phyloP scores from a whole-genome alignment of 2,888 invertebrate genomes.

The Malthinus flaveolus region DNA sequence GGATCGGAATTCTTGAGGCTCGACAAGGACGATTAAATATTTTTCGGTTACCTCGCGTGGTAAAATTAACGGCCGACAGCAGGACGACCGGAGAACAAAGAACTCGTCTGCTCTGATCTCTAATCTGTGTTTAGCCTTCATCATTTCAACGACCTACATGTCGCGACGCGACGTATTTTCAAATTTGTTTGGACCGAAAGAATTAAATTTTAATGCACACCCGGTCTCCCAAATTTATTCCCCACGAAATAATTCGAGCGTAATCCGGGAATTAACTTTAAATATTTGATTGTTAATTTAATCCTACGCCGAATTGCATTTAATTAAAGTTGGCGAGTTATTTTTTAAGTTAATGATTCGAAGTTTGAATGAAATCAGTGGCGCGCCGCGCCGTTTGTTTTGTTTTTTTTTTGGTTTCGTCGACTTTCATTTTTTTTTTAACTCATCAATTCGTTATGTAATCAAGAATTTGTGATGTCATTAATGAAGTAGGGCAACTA shows the following conservation, averaged over 20 bases:
- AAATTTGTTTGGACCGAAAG: neutral
- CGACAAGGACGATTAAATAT: neutral
- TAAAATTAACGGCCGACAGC: slow-evolving; percentile 27
- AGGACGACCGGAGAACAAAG: slow-evolving; percentile 19
- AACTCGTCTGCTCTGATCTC: slow-evolving; percentile 20
- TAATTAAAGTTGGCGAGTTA: no score
- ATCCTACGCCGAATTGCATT: no score
- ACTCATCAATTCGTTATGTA: neutral
- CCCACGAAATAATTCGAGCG: no score
- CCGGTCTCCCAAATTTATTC: no score
- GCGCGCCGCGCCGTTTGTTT: no score
- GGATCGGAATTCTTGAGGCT: neutral
- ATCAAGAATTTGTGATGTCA: neutral
- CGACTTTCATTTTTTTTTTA: no score
- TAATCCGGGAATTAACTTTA: no score
- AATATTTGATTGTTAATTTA: no score
- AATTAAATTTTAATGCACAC: no score
- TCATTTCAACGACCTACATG: slow-evolving; percentile 21
- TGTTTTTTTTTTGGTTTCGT: no score
- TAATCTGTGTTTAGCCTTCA: slow-evolving; percentile 15
- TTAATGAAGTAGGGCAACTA: slow-evolving; percentile 3
- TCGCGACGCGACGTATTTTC: slow-evolving; percentile 21
- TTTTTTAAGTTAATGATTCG: no score
- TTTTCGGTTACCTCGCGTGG: slow-evolving; percentile 9
- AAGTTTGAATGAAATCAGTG: no score